phyloP scores from a whole-genome alignment of 2,888 invertebrate species.

The Acronicta psi region DNA sequence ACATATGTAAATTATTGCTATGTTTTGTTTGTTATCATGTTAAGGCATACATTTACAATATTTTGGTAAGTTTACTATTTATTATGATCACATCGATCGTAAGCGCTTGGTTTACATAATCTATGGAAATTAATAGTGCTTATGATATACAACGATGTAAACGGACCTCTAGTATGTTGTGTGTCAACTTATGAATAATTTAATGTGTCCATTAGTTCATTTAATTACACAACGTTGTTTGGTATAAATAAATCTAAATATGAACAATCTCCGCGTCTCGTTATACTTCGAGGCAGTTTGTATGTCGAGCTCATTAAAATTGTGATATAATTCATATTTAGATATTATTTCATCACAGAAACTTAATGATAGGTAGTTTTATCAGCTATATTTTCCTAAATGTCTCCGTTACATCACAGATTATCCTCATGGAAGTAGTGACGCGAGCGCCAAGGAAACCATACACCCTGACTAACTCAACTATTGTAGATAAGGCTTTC shows the following conservation, averaged over 20 bases:
- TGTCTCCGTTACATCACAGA: conserved; percentile 37
- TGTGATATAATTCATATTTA: conserved; percentile 8
- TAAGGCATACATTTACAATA: background rate
- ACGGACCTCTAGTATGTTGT: background rate
- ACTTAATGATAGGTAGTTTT: conserved; percentile 13
- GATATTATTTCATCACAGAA: conserved; percentile 18
- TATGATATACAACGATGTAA: background rate
- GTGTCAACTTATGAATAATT: conserved; percentile 13
- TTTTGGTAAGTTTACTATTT: background rate
- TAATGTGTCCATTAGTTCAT: conserved; percentile 6
- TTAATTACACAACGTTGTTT: conserved; percentile 6
- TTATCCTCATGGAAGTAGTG: conserved; percentile 13
- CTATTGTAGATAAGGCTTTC: conserved; percentile 2
- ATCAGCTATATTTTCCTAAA: conserved; percentile 18
- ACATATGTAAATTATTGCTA: background rate
- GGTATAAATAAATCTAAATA: conserved; percentile 5
- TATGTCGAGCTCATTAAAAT: conserved; percentile 2
- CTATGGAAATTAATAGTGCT: background rate
- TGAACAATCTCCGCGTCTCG: conserved; percentile 3
- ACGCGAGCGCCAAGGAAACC: conserved; percentile 3
- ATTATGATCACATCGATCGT: background rate
- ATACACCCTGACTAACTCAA: conserved; percentile 3
- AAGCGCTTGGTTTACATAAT: background rate
- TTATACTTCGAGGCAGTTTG: background rate
- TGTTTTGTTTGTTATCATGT: background rate